Evolutionary conservation across 2,797 vertebrate species (phyloP), one percentile per base, ranked within the genome.

Genomic region (Helicolenus hilgendorfi): DNA sequence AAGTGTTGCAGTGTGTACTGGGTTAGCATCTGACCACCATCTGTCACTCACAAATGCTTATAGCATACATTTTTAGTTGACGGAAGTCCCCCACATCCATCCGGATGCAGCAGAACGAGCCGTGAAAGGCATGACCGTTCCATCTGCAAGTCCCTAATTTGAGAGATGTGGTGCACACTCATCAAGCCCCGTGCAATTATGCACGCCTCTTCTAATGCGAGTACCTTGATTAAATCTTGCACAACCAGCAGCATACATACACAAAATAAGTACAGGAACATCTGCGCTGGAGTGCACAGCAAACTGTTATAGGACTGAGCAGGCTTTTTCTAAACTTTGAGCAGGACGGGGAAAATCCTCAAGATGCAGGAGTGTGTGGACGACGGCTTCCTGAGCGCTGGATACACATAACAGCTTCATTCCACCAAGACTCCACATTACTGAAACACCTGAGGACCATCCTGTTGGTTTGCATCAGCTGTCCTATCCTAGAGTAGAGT

Each of bases 91-190:
- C 29, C 18, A 4, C 63, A 81, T 80, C 45, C 38, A 36, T 74
- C 27, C 7, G 22, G 87, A 79, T 71, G 75, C 36, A 68, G 86
- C 73, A 56, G 71, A 83, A 81, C 15, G 58, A 88, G 87, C 80
- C 35, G 26, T 88, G 85, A 93, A 91, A 91, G 70, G 87, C 89
- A 88, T 85, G 90, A 88, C 91, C 83, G 67, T 86, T 91, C 89
- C 87, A 89, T 91, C 86, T 90, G 87, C 87, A 84, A 84, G 45
- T 15, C 58, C 77, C 70, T 95, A 92, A 95, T 93, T 91, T 87
- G 81, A 89, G 81, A 88, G 87, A 92, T 60, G 87, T 68, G 89
- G 81, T 72, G 73, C 78, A 70, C 79, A 73, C 77, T 92, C 79
- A 88, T 91, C 86, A 92, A 72, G 64, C 60, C 72, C 77, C 2